These are phyloP conservation scores for Aplysina aerophoba DNA, from an alignment of 37 sponge, comb jelly and placozoan genomes.

Conservation along the genomic window DNA sequence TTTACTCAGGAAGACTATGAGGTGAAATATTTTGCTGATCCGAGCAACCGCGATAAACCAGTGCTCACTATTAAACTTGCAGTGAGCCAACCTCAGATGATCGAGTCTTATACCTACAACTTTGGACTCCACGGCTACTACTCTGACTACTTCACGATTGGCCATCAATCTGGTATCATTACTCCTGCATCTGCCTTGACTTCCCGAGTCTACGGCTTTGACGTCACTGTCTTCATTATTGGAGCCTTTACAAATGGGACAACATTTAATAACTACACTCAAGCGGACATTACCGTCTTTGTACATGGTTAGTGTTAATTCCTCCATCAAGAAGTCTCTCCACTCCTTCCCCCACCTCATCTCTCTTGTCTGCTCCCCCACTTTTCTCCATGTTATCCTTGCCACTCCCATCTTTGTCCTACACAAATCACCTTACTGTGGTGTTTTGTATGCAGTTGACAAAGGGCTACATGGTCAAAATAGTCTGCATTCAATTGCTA, in stretches of 20 bases:
- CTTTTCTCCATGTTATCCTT: background rate
- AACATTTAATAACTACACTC: background rate
- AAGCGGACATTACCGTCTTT: background rate
- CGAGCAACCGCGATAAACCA: no score
- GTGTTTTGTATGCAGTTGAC: background rate
- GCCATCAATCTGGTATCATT: background rate
- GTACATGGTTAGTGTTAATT: background rate
- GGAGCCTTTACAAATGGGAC: background rate
- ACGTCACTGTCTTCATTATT: background rate
- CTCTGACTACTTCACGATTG: conserved; percentile 2
- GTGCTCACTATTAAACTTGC: no score
- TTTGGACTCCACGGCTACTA: background rate
- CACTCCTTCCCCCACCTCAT: background rate
- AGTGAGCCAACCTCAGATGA: no score
- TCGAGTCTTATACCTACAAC: background rate
- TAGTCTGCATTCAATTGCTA: no score
- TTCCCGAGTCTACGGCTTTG: background rate
- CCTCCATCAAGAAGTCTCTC: no score
- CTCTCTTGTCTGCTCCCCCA: background rate
- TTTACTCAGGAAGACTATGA: no score
- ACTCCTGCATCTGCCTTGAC: background rate
- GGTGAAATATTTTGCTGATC: no score
- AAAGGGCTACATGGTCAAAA: no score
- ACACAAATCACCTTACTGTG: background rate
- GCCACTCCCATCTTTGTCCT: background rate